Base-by-base conservation (phyloP, 2,113 vertebrate genomes). In the Osmerus mordax region DNA sequence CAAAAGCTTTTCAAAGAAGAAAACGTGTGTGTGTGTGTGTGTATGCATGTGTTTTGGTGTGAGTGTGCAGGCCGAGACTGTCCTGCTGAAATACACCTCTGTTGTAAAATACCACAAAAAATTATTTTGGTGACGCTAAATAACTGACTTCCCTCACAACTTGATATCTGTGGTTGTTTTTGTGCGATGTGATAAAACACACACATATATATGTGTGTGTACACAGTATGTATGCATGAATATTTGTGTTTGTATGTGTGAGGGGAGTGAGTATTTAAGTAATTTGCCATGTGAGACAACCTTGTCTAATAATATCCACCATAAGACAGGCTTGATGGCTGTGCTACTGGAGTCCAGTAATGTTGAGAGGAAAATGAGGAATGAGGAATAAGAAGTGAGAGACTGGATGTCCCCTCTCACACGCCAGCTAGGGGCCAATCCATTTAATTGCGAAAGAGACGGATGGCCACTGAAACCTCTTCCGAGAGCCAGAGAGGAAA, bases 321-420 rank as follows among this genome's bases (percentile, higher is more conserved):
- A 29, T 32, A 19, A 70, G 70, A 74, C 81, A 71, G 41, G 69
- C 81, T 83, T 84, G 78, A 66, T 81, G 59, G 81, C 73, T 77
- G 79, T 71, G 87, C 74, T 85, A 72, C 74, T 78, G 76, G 78
- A 84, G 78, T 83, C 75, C 81, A 69, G 72, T 67, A 54, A 29
- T 74, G 53, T 52, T 70, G 69, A 71, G 72, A 70, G 87, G 84
- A 87, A 90, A 93, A 93, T 93, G 91, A 92, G 92, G 92, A 93
- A 93, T 92, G 86, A 79, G 92, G 91, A 93, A 91, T 88, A 92
- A 93, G 92, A 93, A 93, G 91, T 93, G 92, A 93, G 88, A 93
- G 78, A 79, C 86, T 90, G 86, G 83, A 89, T 81, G 86, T 90
- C 85, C 88, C 90, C 81, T 70, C 81, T 71, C 19, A 66, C 82